These are phyloP conservation scores for Pelochelys cantorii DNA, from an alignment of 2,797 vertebrate genomes.

Conservation along the genomic window DNA sequence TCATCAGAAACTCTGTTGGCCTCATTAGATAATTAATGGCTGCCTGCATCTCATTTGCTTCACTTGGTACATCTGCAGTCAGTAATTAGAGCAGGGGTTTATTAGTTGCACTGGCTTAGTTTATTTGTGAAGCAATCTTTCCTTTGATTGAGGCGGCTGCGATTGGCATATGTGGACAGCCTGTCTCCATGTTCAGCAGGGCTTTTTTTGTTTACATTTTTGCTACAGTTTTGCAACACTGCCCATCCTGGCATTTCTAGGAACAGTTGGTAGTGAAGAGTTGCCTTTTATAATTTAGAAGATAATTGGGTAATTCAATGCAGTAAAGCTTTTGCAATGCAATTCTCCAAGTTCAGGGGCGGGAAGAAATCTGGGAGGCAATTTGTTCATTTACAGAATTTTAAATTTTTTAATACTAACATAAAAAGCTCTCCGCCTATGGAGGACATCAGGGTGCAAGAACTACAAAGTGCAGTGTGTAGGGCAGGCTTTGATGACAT, in stretches of 20 bases:
- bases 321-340: slow-evolving; percentile 69
- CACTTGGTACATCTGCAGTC: slow-evolving; percentile 88
- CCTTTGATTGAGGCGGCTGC: slow-evolving; percentile 83
- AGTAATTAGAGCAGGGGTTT: slow-evolving; percentile 89
- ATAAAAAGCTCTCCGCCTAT: not conserved
- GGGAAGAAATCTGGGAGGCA: slow-evolving; percentile 37
- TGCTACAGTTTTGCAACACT: slow-evolving; percentile 82
- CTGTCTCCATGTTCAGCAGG: slow-evolving; percentile 75
- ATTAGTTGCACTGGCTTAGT: slow-evolving; percentile 84
- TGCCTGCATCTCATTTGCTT: slow-evolving; percentile 85
- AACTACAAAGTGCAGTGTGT: not conserved
- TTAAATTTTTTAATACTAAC: not conserved
- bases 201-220: slow-evolving; percentile 84
- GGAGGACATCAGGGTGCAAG: not conserved
- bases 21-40: slow-evolving; percentile 91
- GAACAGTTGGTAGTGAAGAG: slow-evolving; percentile 83
- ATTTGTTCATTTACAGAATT: slow-evolving; percentile 66
- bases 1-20: slow-evolving; percentile 86
- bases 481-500: not conserved
- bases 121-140: slow-evolving; percentile 83
- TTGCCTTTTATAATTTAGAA: slow-evolving; percentile 85
- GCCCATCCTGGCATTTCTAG: slow-evolving; percentile 74
- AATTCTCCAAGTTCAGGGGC: slow-evolving; percentile 65
- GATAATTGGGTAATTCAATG: slow-evolving; percentile 84
- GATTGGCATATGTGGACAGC: slow-evolving; percentile 78